Conservation (phyloP, 2,797 vertebrate genomes). For the Acropternis orthonyx region DNA sequence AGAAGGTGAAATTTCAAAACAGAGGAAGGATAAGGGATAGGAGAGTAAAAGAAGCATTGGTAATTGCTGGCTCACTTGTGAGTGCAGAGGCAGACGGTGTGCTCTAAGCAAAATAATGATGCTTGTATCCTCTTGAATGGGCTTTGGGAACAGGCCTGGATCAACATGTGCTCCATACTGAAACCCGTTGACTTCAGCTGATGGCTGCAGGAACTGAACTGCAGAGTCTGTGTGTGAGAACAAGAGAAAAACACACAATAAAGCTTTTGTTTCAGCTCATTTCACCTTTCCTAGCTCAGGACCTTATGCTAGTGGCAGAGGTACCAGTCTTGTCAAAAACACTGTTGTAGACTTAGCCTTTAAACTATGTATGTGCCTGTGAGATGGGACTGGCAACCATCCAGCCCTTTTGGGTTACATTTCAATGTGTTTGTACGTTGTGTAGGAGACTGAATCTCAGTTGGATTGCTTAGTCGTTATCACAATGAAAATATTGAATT, state of each 20-base stretch:
- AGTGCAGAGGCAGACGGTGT: fast-evolving
- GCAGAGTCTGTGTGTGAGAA: neutral
- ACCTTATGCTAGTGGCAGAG: neutral
- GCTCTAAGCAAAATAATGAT: fast-evolving
- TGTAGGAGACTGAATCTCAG: neutral
- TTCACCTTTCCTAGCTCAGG: neutral
- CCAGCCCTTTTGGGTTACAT: neutral
- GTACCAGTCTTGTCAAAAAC: neutral
- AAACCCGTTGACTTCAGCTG: neutral
- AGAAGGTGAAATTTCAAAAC: neutral
- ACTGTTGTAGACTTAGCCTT: neutral
- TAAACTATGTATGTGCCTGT: neutral
- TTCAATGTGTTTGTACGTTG: neutral
- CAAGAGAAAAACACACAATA: fast-evolving
- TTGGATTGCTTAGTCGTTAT: neutral
- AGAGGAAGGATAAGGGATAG: neutral
- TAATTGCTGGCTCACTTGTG: fast-evolving
- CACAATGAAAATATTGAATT: conserved; percentile 22
- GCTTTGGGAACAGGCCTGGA: neutral
- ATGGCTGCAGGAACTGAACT: neutral
- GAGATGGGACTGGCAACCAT: neutral
- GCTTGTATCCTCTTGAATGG: neutral
- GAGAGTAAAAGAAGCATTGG: neutral
- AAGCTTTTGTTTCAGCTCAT: neutral
- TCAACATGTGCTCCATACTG: fast-evolving